These are phyloP conservation scores for Datnioides undecimradiatus DNA, from an alignment of 2,113 vertebrate species.

Conservation along the genomic window DNA sequence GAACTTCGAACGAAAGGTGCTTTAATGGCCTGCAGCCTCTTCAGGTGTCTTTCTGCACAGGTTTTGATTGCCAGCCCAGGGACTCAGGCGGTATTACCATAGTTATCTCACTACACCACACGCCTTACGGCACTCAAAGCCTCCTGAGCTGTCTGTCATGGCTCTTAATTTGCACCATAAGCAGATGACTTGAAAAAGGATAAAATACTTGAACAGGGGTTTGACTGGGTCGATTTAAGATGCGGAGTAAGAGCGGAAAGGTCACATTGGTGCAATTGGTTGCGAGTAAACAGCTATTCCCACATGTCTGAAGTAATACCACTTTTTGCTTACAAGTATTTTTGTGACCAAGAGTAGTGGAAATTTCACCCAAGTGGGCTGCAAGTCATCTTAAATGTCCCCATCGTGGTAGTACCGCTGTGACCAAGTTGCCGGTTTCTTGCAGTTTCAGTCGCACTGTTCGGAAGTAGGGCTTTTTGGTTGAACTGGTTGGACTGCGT, in stretches of 20 bases:
- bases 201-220: slow-evolving; percentile 37
- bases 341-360: neutral
- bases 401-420: neutral
- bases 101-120: slow-evolving; percentile 69
- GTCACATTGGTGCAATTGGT: slow-evolving; percentile 9
- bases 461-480: neutral
- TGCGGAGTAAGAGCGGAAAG: neutral
- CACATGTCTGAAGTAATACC: neutral
- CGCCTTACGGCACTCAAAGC: slow-evolving; percentile 55
- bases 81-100: slow-evolving; percentile 61
- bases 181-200: slow-evolving; percentile 51
- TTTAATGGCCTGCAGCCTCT: slow-evolving; percentile 48
- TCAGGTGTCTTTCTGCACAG: slow-evolving; percentile 46
- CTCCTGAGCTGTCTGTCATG: slow-evolving; percentile 66
- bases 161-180: slow-evolving; percentile 58
- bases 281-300: neutral
- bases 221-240: slow-evolving; percentile 30
- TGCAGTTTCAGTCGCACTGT: neutral
- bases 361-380: neutral
- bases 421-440: neutral
- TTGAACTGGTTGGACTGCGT: neutral
- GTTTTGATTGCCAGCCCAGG: slow-evolving; percentile 69
- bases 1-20: slow-evolving; percentile 40
- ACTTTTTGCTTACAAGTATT: neutral
- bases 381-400: neutral